Percentiles rank a stretch among this genome's conserved stretches.
Evolutionary conservation across 1,140 invertebrate genomes (phyloP).

Genomic region (Sminthurinus signatus): DNA sequence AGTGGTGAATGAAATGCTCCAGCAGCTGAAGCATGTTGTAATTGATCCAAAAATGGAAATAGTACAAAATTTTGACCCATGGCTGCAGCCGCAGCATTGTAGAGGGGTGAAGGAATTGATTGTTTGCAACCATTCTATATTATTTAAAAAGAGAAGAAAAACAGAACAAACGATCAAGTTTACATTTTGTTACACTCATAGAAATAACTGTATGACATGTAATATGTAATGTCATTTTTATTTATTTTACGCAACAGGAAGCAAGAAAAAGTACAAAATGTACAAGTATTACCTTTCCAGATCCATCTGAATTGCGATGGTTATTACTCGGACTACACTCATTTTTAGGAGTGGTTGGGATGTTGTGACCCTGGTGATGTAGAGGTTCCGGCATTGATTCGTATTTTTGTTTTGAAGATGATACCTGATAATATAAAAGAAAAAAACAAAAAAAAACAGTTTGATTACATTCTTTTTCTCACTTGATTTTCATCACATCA

Average conservation of each 20-base stretch:
- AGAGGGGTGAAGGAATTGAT: slow-evolving; percentile 42
- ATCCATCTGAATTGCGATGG: background rate
- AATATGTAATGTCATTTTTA: background rate
- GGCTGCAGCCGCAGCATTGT: slow-evolving; percentile 48
- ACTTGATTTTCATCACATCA: too few species aligned
- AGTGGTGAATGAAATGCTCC: slow-evolving; percentile 46
- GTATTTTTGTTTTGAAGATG: background rate
- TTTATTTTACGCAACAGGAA: background rate
- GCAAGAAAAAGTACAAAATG: background rate
- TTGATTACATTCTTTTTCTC: too few species aligned
- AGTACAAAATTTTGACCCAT: slow-evolving; percentile 53
- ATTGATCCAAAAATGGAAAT: slow-evolving; percentile 55
- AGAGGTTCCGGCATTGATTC: slow-evolving; percentile 10
- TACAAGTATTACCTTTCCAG: slow-evolving; percentile 8
- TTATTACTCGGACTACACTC: slow-evolving; percentile 11
- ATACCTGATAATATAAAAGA: background rate
- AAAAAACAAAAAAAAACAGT: too few species aligned
- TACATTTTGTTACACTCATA: background rate
- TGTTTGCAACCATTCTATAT: slow-evolving; percentile 40
- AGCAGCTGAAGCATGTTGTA: slow-evolving; percentile 31
- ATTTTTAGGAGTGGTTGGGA: background rate
- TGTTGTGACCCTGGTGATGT: background rate
- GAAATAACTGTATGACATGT: background rate
- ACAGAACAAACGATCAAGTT: too few species aligned
- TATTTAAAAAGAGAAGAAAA: slow-evolving; percentile 4